Evolutionary conservation across 2,888 invertebrate genomes (phyloP).

Genomic region (Cantharis nigra): DNA sequence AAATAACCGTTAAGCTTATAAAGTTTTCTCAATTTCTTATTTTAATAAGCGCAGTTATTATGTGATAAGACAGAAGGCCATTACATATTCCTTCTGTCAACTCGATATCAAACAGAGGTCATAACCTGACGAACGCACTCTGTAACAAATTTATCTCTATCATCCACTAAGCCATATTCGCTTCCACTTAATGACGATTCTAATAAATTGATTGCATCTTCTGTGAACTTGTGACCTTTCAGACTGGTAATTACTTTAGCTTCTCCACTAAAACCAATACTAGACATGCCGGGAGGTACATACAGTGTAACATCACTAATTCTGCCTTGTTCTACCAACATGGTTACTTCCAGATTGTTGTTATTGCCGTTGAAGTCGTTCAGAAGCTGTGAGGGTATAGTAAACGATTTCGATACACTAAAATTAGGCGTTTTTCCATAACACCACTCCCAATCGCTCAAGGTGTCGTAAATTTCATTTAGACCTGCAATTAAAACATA

Average conservation of each 20-base stretch:
- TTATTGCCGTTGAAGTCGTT: conserved; percentile 50
- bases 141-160: conserved; percentile 65
- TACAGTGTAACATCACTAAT: conserved; percentile 68
- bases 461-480: conserved; percentile 68
- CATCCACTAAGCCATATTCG: conserved; percentile 50
- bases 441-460: conserved; percentile 86
- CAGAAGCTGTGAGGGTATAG: conserved; percentile 62
- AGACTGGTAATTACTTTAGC: conserved; percentile 66
- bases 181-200: conserved; percentile 52
- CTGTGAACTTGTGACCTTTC: conserved; percentile 68
- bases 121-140: conserved; percentile 68
- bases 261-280: conserved; percentile 65
- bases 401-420: conserved; percentile 68
- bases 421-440: conserved; percentile 88
- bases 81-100: conserved; percentile 25
- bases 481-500: conserved; percentile 62
- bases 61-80: conserved; percentile 12
- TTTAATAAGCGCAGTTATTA: conserved; percentile 1
- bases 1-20: neutral
- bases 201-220: conserved; percentile 64
- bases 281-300: conserved; percentile 65
- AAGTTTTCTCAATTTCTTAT: neutral
- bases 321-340: conserved; percentile 68
- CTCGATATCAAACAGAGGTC: conserved; percentile 55
- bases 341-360: conserved; percentile 64